phyloP scores from a whole-genome alignment of 2,113 vertebrate genomes.

The Platichthys stellatus region DNA sequence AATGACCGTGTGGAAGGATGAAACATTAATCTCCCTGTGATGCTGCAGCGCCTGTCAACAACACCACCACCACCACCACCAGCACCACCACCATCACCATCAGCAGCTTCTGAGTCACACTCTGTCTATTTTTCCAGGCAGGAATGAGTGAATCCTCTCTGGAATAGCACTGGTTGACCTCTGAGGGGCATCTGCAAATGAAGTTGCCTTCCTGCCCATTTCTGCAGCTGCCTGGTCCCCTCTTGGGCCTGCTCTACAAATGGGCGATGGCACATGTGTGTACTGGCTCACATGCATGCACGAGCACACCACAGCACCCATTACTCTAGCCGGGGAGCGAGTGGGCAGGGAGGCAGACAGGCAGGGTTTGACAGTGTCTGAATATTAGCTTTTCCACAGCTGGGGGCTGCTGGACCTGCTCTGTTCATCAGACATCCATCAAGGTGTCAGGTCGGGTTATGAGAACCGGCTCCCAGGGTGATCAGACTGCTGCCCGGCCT shows the following conservation, averaged over 20 bases:
- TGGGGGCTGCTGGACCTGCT: constrained; percentile 71
- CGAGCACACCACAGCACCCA: constrained; percentile 27
- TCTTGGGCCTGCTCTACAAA: constrained; percentile 20
- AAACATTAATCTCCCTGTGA: constrained; percentile 64
- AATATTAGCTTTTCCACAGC: constrained; percentile 74
- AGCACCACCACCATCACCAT: constrained; percentile 26
- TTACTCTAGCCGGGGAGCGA: constrained; percentile 26
- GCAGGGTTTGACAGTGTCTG: constrained; percentile 51
- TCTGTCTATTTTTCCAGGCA: constrained; percentile 44
- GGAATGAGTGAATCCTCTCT: constrained; percentile 51
- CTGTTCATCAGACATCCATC: constrained; percentile 78
- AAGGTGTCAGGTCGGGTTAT: constrained; percentile 79
- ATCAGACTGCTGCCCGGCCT: constrained; percentile 60
- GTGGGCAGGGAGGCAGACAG: constrained; percentile 1
- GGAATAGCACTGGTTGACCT: constrained; percentile 47
- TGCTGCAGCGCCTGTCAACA: constrained; percentile 48
- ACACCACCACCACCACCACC: constrained; percentile 24
- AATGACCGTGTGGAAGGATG: constrained; percentile 58
- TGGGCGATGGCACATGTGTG: constrained; percentile 44
- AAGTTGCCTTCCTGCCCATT: constrained; percentile 51
- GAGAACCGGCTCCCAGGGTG: constrained; percentile 69
- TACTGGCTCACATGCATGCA: constrained; percentile 41
- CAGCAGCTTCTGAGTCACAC: constrained; percentile 56
- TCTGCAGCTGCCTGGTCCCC: constrained; percentile 60
- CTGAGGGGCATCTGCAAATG: constrained; percentile 47